phyloP scores from a whole-genome alignment of 1,140 invertebrate genomes.

The Meloidogyne chitwoodi region DNA sequence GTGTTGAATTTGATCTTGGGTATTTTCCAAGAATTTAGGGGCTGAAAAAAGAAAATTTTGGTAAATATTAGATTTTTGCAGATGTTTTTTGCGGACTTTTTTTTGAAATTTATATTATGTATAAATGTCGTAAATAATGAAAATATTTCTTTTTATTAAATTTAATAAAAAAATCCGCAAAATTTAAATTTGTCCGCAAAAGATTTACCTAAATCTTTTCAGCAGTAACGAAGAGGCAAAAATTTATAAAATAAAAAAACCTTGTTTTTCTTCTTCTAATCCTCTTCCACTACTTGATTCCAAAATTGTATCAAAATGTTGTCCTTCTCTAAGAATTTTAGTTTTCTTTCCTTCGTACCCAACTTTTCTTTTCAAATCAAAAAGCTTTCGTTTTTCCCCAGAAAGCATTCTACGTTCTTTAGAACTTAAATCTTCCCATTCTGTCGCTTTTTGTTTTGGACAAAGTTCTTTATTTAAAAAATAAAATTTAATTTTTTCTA shows the following conservation, averaged over 20 bases:
- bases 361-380: constrained; percentile 35
- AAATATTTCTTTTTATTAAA: no score
- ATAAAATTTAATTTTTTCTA: no score
- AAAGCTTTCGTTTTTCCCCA: constrained; percentile 39
- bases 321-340: constrained; percentile 32
- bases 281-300: constrained; percentile 1
- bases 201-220: no score
- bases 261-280: constrained; percentile 11
- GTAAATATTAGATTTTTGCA: not conserved
- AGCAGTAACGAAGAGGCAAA: no score
- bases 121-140: no score
- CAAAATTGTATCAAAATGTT: constrained; percentile 42
- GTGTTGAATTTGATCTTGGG: constrained; percentile 19
- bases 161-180: no score
- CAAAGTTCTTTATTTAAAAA: no score
- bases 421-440: constrained; percentile 35
- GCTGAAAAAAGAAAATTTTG: not conserved
- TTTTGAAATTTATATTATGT: no score
- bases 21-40: constrained; percentile 3
- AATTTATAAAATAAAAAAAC: no score
- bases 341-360: constrained; percentile 24
- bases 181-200: no score
- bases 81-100: no score
- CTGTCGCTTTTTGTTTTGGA: constrained; percentile 6
- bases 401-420: constrained; percentile 33